Evolutionary conservation across 2,888 invertebrate genomes (phyloP), one percentile per base, ranked within the genome.

Genomic region (Mesorhabditis belari): DNA sequence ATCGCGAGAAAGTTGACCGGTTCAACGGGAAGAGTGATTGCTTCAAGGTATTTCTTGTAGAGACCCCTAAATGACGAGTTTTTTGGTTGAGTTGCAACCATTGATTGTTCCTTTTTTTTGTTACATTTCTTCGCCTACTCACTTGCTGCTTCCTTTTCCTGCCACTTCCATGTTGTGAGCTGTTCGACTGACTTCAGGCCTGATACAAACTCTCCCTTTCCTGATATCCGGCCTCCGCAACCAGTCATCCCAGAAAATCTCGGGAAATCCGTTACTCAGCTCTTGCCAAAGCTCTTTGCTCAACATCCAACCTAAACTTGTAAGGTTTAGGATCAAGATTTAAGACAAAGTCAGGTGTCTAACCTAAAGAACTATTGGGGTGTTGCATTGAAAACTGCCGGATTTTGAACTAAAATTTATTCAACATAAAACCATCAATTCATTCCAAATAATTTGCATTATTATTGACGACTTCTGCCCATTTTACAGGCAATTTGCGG

Each of bases 111-210:
- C 35, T 28, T 19, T 21, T 63, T 57, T 56, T 55, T 27, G 26
- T 24, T n/a, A 56, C 5, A n/a, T 17, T 12, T 49, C 4, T 4
- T n/a, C 3, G 5, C 17, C 17, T 9, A 83, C 86, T 74, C 82
- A 88, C 88, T 87, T 88, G 86, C 88, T 88, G 57, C 88, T 88
- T 63, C 88, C 88, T 72, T 94, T 95, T 54, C 98, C 98, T 83
- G 96, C 96, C 17, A 75, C 52, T 25, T 68, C 67, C 3, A 95
- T 95, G 58, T 79, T 74, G 53, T 74, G 73, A 3, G 71, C 88
- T 0, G 96, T 95, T 69, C 98, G 87, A 9, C 95, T 91, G 73
- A 99, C 87, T 85, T 98, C 98, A 0, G 98, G 98, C 65, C 98
- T 86, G 76, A 98, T 92, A 82, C 98, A 98, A 5, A 91, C 88